Evolutionary conservation across 2,888 invertebrate genomes (phyloP), one percentile per base, ranked within the genome.

Genomic region (Lasioglossum morio): DNA sequence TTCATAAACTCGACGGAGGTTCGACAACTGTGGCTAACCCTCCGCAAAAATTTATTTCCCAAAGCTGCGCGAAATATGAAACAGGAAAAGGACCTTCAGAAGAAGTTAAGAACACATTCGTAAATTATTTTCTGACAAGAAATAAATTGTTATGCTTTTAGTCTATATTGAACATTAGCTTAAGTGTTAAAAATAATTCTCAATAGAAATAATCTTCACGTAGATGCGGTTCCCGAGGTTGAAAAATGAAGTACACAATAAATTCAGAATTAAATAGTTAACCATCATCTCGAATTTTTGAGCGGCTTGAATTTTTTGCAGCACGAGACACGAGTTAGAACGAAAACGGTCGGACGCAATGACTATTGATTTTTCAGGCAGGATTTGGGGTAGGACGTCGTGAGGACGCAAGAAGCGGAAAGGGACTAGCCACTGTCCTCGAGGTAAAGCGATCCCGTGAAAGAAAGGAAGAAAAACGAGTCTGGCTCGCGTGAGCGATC

Each of bases 341-440:
- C 23, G 23, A 5, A 27, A n/a, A 43, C 8, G 75, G 72, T 30
- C 14, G 63, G 73, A 72, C 10, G 48, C 46, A 75, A 30, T 30
- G 77, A 12, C 76, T 92, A 93, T 93, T 92, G 93, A 93, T 93
- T 92, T 91, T 86, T 81, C 48, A 1, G 30, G 1, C 79, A 77
- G 86, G 90, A 91, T 93, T 93, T 93, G 87, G 92, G 93, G 93
- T 93, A 93, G 92, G 91, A 91, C 91, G 91, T 90, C 91, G 85
- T 85, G 89, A 88, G 89, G 88, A 82, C 85, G 79, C 76, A 83
- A 80, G 60, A 30, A 82, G 76, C 77, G 75, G 79, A 73, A 87
- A 91, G 87, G 87, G 86, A 88, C 87, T 89, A 86, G 81, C 75
- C 72, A 53, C 69, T 77, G 82, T 81, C 70, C 82, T 79, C 73